Conservation (phyloP, 2,113 vertebrate species). For the Platycercus adscitus region DNA sequence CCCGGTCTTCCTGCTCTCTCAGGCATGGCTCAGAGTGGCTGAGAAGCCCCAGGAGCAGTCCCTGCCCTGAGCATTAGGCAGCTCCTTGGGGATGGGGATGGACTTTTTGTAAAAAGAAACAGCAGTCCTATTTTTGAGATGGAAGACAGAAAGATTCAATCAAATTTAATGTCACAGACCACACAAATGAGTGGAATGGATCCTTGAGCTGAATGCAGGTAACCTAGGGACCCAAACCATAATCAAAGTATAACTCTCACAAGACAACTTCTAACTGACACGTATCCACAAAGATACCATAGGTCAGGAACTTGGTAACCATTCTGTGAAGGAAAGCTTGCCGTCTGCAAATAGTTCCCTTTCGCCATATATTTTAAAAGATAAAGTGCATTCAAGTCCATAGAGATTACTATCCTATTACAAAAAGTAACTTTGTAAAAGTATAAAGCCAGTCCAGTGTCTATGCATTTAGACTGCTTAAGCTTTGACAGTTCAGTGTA, state of each 20-base stretch:
- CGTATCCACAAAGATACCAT: neutral
- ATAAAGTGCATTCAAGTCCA: neutral
- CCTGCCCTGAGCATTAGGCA: neutral
- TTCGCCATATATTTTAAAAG: neutral
- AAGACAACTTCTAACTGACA: neutral
- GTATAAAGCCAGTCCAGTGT: neutral
- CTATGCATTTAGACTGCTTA: neutral
- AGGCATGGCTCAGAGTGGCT: fast-evolving
- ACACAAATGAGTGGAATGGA: neutral
- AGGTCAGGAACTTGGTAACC: neutral
- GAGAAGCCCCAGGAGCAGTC: neutral
- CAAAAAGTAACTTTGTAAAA: neutral
- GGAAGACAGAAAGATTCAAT: neutral
- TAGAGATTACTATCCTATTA: neutral
- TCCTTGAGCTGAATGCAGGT: neutral
- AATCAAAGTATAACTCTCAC: neutral
- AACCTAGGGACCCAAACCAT: fast-evolving
- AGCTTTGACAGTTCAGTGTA: slow-evolving; percentile 4
- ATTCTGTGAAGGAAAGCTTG: neutral
- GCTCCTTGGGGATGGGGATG: neutral
- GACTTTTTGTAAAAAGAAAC: neutral
- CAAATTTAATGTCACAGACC: neutral
- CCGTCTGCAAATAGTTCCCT: neutral
- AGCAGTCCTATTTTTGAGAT: neutral
- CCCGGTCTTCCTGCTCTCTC: too few relatives aligned